Conservation (phyloP, 2,888 invertebrate species). For the Acleris literana region DNA sequence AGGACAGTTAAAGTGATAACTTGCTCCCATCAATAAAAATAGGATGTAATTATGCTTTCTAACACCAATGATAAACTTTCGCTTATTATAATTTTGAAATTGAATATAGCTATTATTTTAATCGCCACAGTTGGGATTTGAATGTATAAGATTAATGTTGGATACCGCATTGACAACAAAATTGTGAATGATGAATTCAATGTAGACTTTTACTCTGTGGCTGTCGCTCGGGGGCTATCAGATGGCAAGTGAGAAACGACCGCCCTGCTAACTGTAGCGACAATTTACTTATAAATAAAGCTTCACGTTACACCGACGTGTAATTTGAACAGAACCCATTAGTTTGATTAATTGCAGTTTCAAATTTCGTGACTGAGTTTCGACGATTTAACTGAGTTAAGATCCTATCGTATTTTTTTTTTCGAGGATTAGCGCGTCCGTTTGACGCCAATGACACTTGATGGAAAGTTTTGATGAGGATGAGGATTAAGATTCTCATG, state of each 20-base stretch:
- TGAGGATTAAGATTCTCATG: no score
- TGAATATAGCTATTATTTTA: slow-evolving; percentile 52
- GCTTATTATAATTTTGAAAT: slow-evolving; percentile 37
- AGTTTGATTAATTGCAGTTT: slow-evolving; percentile 9
- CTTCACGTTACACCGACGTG: slow-evolving; percentile 18
- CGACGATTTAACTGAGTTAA: not conserved
- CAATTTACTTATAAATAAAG: slow-evolving; percentile 34
- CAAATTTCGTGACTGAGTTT: not conserved
- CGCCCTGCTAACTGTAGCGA: slow-evolving; percentile 36
- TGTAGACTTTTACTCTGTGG: slow-evolving; percentile 41
- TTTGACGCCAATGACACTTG: no score
- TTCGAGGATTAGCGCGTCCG: no score
- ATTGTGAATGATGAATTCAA: slow-evolving; percentile 47
- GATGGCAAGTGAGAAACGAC: slow-evolving; percentile 41
- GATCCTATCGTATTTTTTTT: not conserved
- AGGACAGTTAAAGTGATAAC: no score
- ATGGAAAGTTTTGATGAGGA: no score
- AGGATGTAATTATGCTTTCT: slow-evolving; percentile 34
- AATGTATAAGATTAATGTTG: slow-evolving; percentile 51
- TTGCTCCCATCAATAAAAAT: no score
- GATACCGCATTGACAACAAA: slow-evolving; percentile 60
- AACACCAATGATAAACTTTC: slow-evolving; percentile 43
- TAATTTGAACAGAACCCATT: slow-evolving; percentile 14
- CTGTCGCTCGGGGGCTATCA: slow-evolving; percentile 41
- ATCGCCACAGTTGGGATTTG: slow-evolving; percentile 42